These are phyloP conservation scores for Microcebus jonahi DNA, from an alignment of 2,113 vertebrate species.

Conservation along the genomic window DNA sequence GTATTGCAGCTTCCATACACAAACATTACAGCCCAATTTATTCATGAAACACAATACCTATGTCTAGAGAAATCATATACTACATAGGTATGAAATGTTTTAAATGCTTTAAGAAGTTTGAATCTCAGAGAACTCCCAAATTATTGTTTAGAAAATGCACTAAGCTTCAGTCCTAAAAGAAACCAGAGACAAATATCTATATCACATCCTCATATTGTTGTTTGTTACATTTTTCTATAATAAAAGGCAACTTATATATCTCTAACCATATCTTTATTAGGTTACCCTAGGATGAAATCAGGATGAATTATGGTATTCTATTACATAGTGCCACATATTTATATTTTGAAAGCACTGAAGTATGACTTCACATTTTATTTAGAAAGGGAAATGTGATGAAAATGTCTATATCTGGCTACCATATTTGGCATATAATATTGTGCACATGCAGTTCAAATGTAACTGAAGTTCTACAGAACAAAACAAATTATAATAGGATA, in stretches of 20 bases:
- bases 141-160: neutral
- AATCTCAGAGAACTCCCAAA: neutral
- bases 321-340: neutral
- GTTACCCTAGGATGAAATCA: neutral
- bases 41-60: neutral
- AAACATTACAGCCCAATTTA: neutral
- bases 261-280: neutral
- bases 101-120: neutral
- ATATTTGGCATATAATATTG: neutral
- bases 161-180: constrained; percentile 2
- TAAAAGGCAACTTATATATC: neutral
- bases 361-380: neutral
- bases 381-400: neutral
- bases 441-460: neutral
- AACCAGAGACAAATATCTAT: neutral
- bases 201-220: neutral
- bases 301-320: neutral
- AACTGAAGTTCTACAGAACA: neutral
- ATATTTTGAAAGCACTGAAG: neutral
- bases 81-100: neutral
- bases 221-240: neutral
- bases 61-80: neutral
- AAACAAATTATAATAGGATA: neutral
- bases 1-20: neutral
- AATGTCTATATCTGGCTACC: neutral